Evolutionary conservation across 1,140 invertebrate genomes (phyloP).

Genomic region (Ericerus pela): DNA sequence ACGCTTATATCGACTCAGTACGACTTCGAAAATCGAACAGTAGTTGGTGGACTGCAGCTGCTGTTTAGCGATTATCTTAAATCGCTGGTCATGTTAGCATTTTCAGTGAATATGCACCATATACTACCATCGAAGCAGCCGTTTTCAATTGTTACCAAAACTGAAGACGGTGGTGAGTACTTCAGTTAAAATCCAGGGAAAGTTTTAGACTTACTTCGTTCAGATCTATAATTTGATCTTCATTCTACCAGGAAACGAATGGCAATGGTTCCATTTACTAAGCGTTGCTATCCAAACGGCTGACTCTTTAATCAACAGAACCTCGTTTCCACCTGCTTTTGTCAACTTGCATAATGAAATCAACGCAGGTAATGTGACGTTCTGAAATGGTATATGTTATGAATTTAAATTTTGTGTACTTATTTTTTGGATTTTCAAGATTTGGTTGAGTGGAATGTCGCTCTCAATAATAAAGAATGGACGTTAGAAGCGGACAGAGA

Average conservation of each 20-base stretch:
- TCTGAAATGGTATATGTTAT: too few relatives aligned
- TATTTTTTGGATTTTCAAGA: background rate
- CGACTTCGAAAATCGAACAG: conserved; percentile 38
- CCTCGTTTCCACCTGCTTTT: conserved; percentile 35
- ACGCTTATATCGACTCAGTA: conserved; percentile 38
- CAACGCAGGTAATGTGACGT: background rate
- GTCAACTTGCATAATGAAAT: conserved; percentile 18
- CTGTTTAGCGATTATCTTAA: conserved; percentile 45
- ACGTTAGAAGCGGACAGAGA: conserved; percentile 42
- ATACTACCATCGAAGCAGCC: conserved; percentile 36
- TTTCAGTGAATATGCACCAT: conserved; percentile 40
- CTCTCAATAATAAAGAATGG: conserved; percentile 37
- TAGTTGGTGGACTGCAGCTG: conserved; percentile 43
- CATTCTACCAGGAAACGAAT: conserved; percentile 31
- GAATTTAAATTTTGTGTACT: background rate
- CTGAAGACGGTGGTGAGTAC: background rate
- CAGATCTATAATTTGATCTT: background rate
- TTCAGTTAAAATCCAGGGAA: background rate
- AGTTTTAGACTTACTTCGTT: background rate
- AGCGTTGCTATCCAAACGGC: conserved; percentile 39
- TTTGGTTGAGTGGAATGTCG: conserved; percentile 24
- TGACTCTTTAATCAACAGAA: conserved; percentile 37
- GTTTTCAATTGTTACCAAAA: conserved; percentile 31
- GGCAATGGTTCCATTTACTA: conserved; percentile 43
- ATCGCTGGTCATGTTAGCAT: conserved; percentile 38